phyloP scores from a whole-genome alignment of 2,888 invertebrate genomes.

The Hydroisotoma schaefferi region DNA sequence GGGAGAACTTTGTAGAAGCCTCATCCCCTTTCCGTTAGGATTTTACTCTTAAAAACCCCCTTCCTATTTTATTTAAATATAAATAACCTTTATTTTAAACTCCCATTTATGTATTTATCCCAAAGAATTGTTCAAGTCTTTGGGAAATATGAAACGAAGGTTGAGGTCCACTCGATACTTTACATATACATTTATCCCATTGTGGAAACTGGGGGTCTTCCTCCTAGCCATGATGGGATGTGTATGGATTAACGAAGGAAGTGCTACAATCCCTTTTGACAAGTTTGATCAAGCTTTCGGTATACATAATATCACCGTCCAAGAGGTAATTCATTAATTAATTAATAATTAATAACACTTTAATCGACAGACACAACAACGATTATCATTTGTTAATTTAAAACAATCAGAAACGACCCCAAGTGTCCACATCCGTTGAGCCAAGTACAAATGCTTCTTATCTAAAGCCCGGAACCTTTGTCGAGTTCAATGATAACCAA shows the following conservation, averaged over 20 bases:
- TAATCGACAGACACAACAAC: not conserved
- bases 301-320: slow-evolving; percentile 49
- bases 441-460: slow-evolving; percentile 2
- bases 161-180: slow-evolving; percentile 67
- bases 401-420: slow-evolving; percentile 18
- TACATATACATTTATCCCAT: slow-evolving; percentile 67
- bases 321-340: slow-evolving; percentile 36
- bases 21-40: slow-evolving; percentile 42
- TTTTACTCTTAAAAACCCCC: too few relatives aligned
- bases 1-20: slow-evolving; percentile 69
- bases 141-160: slow-evolving; percentile 57
- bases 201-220: slow-evolving; percentile 75
- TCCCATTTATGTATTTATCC: too few relatives aligned
- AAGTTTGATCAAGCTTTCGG: slow-evolving; percentile 46
- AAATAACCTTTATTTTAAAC: too few relatives aligned
- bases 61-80: too few relatives aligned
- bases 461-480: slow-evolving; percentile 2
- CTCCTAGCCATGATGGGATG: slow-evolving; percentile 63
- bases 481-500: not conserved
- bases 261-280: slow-evolving; percentile 49
- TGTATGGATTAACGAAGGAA: slow-evolving; percentile 52
- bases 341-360: too few relatives aligned
- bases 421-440: not conserved
- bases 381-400: not conserved
- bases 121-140: too few relatives aligned